Conservation (phyloP, 1,140 invertebrate genomes). For the Heliconius himera region DNA sequence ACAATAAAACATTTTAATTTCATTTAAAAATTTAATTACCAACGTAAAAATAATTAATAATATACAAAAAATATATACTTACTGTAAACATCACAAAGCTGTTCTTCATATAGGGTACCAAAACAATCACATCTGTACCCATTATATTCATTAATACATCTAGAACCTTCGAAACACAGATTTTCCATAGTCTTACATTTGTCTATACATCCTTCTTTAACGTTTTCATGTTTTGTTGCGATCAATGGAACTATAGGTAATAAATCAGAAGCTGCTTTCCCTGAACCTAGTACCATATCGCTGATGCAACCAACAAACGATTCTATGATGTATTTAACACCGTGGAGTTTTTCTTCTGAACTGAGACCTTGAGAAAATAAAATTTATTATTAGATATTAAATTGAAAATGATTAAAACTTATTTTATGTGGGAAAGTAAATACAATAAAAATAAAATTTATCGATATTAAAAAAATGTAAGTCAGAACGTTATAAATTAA, state of each 20-base stretch:
- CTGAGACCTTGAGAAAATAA: constrained; percentile 84
- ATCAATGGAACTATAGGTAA: constrained; percentile 90
- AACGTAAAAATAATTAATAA: no score
- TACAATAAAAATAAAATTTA: neutral
- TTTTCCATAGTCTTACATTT: constrained; percentile 91
- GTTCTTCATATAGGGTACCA: constrained; percentile 94
- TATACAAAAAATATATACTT: constrained; percentile 69
- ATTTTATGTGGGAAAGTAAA: neutral
- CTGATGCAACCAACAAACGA: constrained; percentile 96
- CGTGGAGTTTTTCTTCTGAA: constrained; percentile 91
- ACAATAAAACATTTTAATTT: no score
- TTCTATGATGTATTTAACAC: constrained; percentile 94
- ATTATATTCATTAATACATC: constrained; percentile 94
- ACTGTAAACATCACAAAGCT: constrained; percentile 95
- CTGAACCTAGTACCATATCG: constrained; percentile 91
- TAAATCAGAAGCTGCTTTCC: constrained; percentile 91
- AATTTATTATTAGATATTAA: neutral
- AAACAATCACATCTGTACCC: constrained; percentile 94
- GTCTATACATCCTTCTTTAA: constrained; percentile 91
- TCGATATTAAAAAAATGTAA: no score
- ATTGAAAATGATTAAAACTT: neutral
- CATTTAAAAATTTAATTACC: no score
- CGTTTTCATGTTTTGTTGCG: constrained; percentile 92
- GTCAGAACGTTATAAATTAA: no score
- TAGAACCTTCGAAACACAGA: constrained; percentile 91